Evolutionary conservation across 2,113 vertebrate species (phyloP).

Genomic region (Thamnaconus septentrionalis): DNA sequence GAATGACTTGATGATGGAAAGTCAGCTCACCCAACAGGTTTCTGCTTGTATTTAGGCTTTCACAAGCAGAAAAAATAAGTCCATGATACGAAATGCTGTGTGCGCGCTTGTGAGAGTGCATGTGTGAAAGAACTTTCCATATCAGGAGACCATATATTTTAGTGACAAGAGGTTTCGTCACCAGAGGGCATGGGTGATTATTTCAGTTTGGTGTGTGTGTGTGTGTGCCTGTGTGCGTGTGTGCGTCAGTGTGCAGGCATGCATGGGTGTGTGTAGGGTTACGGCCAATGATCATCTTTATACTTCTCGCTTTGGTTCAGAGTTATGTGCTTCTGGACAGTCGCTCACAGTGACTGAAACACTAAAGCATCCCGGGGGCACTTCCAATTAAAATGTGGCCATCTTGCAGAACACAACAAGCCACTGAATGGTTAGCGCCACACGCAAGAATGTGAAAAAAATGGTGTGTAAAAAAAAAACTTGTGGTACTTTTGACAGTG

Average conservation of each 20-base stretch:
- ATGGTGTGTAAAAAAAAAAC: slow-evolving; percentile 2
- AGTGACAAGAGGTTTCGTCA: slow-evolving; percentile 65
- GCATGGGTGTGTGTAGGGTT: slow-evolving; percentile 35
- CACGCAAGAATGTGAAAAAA: slow-evolving; percentile 16
- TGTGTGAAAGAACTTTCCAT: slow-evolving; percentile 44
- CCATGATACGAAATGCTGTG: background rate
- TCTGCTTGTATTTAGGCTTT: slow-evolving; percentile 62
- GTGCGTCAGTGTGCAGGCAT: slow-evolving; percentile 16
- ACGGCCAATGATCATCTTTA: slow-evolving; percentile 55
- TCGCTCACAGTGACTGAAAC: slow-evolving; percentile 55
- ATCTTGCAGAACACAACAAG: slow-evolving; percentile 16
- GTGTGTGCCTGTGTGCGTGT: slow-evolving; percentile 4
- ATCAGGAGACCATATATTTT: slow-evolving; percentile 65
- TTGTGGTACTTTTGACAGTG: slow-evolving; percentile 20
- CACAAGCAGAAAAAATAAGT: slow-evolving; percentile 30
- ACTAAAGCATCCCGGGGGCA: slow-evolving; percentile 27
- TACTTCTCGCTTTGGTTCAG: slow-evolving; percentile 47
- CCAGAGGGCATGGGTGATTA: slow-evolving; percentile 60
- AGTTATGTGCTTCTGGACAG: slow-evolving; percentile 60
- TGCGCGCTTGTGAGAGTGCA: slow-evolving; percentile 1
- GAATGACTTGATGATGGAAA: slow-evolving; percentile 40
- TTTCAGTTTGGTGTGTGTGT: slow-evolving; percentile 33
- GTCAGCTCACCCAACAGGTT: slow-evolving; percentile 66
- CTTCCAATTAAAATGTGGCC: slow-evolving; percentile 38
- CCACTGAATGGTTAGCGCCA: slow-evolving; percentile 23